These are phyloP conservation scores for Maniola jurtina DNA, from an alignment of 1,140 invertebrate species.

Conservation along the genomic window DNA sequence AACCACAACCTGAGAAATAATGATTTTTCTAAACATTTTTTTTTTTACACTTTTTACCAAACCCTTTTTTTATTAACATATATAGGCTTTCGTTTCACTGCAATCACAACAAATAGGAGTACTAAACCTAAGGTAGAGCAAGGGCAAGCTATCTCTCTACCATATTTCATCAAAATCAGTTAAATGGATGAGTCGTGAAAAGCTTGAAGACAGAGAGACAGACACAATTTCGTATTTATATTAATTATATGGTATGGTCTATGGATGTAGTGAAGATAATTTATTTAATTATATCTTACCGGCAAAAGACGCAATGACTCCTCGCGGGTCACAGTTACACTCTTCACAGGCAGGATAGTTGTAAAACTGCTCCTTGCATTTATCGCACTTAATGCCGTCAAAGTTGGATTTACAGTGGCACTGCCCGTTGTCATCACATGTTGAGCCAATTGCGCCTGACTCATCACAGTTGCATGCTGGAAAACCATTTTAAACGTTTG, in stretches of 20 bases:
- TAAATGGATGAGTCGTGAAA: too few species aligned
- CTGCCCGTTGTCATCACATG: slow-evolving; percentile 92
- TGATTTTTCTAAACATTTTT: neutral
- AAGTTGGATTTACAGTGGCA: slow-evolving; percentile 95
- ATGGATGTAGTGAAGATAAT: neutral
- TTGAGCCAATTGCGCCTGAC: slow-evolving; percentile 92
- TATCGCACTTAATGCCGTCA: slow-evolving; percentile 89
- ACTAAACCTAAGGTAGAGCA: too few species aligned
- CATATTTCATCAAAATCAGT: too few species aligned
- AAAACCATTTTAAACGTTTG: slow-evolving; percentile 14
- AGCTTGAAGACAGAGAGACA: too few species aligned
- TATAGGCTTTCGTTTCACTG: neutral
- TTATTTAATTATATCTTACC: slow-evolving; percentile 61
- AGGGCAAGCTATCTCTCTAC: too few species aligned
- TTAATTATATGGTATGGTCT: too few species aligned
- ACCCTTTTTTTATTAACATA: neutral
- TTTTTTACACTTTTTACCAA: neutral
- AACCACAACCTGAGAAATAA: slow-evolving; percentile 84
- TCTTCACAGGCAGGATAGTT: slow-evolving; percentile 98
- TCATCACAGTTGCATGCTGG: slow-evolving; percentile 94
- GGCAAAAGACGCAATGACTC: slow-evolving; percentile 92
- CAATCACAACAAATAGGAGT: neutral
- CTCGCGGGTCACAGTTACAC: slow-evolving; percentile 98
- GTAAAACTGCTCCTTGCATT: slow-evolving; percentile 96
- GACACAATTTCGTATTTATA: too few species aligned